Percentiles rank a stretch among this genome's conserved stretches.
These are phyloP conservation scores for Nerophis ophidion DNA, from an alignment of 2,113 vertebrate species.

Conservation along the genomic window DNA sequence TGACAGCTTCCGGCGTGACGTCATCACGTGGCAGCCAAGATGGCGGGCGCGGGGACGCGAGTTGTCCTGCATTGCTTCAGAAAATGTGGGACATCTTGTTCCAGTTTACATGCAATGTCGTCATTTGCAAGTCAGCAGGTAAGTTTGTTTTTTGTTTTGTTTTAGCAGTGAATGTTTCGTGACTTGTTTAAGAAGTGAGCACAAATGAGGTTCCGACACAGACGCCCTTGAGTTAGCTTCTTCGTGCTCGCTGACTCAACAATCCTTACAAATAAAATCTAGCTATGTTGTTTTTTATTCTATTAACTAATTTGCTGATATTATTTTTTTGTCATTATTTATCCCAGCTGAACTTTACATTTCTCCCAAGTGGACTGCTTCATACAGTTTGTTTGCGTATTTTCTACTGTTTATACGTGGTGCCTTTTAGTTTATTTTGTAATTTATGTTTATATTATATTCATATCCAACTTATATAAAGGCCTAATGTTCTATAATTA, in stretches of 20 bases:
- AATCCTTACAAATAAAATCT: neutral
- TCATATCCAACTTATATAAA: too few relatives aligned
- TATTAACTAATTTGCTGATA: too few relatives aligned
- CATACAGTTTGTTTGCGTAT: too few relatives aligned
- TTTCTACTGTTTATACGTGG: too few relatives aligned
- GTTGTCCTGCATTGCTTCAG: constrained; percentile 32
- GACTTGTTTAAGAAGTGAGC: neutral
- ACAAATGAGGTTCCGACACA: neutral
- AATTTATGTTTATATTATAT: too few relatives aligned
- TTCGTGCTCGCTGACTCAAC: neutral
- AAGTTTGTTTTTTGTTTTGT: neutral
- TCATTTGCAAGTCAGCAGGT: constrained; percentile 47
- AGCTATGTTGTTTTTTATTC: neutral
- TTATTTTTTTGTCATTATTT: too few relatives aligned
- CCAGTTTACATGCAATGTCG: neutral
- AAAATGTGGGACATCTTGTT: constrained; percentile 47
- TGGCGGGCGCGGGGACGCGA: constrained; percentile 61
- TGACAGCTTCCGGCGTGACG: constrained; percentile 32
- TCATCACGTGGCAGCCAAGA: constrained; percentile 31
- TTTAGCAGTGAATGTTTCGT: neutral
- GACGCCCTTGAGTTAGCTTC: constrained; percentile 41
- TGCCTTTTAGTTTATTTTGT: too few relatives aligned
- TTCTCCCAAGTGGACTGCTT: too few relatives aligned
- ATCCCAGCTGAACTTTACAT: too few relatives aligned
- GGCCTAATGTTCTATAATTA: too few relatives aligned